Evolutionary conservation across 2,888 invertebrate species (phyloP).

Genomic region (Drosophila kanekoi): DNA sequence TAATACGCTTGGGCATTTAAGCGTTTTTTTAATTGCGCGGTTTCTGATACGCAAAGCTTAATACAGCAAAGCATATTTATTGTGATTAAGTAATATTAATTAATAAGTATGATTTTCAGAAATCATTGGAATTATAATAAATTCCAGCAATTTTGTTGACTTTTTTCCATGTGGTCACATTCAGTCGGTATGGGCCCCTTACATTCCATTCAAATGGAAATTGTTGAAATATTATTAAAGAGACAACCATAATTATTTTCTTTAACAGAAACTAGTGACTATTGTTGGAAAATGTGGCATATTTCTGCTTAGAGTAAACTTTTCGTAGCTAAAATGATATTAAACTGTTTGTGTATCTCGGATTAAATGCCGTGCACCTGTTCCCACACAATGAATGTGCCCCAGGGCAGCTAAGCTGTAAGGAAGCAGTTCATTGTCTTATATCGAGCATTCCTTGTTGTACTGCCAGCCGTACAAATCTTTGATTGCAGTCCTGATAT

Average conservation of each 20-base stretch:
- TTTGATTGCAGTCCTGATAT: constrained; percentile 20
- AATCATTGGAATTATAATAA: too few species aligned
- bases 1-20: too few species aligned
- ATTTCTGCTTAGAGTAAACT: not conserved
- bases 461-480: constrained; percentile 3
- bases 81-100: not conserved
- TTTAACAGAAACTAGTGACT: too few species aligned
- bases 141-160: too few species aligned
- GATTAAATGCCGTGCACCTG: not conserved
- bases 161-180: too few species aligned
- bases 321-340: not conserved
- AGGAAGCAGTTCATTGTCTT: constrained; percentile 5
- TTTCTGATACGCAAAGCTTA: not conserved
- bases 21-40: not conserved
- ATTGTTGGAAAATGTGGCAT: not conserved
- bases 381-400: not conserved
- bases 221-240: too few species aligned
- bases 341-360: not conserved
- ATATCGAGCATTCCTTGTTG: constrained; percentile 39
- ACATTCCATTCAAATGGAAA: too few species aligned
- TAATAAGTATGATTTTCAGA: too few species aligned
- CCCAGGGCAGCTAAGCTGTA: constrained; percentile 23
- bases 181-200: too few species aligned
- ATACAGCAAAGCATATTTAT: not conserved
- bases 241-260: too few species aligned